These are phyloP conservation scores for Podarcis muralis DNA, from an alignment of 2,113 vertebrate genomes.

Conservation along the genomic window DNA sequence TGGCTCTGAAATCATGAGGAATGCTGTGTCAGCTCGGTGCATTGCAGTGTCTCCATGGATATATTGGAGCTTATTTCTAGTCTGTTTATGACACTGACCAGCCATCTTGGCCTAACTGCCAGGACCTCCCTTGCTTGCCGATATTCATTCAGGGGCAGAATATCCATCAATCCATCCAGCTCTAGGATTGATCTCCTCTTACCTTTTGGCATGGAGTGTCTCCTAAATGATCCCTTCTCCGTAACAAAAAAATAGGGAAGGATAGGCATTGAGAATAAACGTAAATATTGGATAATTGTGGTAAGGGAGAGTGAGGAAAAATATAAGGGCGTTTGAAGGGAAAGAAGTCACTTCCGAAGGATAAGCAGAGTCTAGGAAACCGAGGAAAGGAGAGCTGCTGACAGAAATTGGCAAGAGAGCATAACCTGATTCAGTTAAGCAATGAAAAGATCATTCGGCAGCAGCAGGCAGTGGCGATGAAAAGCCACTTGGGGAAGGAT, in stretches of 20 bases:
- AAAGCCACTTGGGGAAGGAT: not conserved
- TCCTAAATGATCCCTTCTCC: not conserved
- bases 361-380: not conserved
- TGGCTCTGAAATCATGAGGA: slow-evolving; percentile 22
- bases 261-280: not conserved
- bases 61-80: not conserved
- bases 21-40: not conserved
- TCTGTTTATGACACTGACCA: not conserved
- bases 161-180: not conserved
- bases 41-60: not conserved
- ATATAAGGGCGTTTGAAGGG: not conserved
- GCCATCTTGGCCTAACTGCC: not conserved
- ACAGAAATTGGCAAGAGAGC: not conserved
- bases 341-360: not conserved
- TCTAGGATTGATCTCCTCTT: not conserved
- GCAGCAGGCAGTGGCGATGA: not conserved
- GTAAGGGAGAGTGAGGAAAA: not conserved
- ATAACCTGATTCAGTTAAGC: not conserved
- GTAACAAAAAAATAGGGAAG: not conserved
- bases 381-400: not conserved
- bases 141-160: not conserved
- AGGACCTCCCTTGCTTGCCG: not conserved
- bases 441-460: not conserved
- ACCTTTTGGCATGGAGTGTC: not conserved
- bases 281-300: not conserved